A percentile compares a stretch with the other conserved stretches of the same genome.
Conservation (phyloP, 2,113 vertebrate species). For the Ascaphus truei region DNA sequence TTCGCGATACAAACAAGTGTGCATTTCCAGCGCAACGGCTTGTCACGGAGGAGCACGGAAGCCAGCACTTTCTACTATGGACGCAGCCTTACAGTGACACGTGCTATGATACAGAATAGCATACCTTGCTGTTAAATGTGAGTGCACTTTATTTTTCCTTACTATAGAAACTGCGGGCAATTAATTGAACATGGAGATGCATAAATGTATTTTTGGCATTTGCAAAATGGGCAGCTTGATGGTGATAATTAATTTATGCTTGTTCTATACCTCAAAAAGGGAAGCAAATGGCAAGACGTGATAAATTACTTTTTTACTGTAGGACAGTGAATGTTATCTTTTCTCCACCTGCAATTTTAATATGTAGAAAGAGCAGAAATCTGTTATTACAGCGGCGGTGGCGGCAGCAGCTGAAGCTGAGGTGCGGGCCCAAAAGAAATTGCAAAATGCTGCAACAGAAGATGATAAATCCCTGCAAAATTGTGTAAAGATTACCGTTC, state of each 20-base stretch:
- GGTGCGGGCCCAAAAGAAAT: neutral
- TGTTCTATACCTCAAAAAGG: neutral
- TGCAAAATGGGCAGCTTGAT: neutral
- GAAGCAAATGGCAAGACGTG: neutral
- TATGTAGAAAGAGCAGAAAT: conserved; percentile 12
- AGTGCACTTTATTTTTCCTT: too few relatives aligned
- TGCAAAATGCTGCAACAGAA: neutral
- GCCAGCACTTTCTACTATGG: too few relatives aligned
- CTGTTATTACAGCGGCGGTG: too few relatives aligned
- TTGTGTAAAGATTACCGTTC: neutral
- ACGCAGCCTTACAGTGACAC: too few relatives aligned
- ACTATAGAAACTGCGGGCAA: neutral
- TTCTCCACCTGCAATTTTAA: conserved; percentile 6
- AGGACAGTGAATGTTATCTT: conserved; percentile 2
- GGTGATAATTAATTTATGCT: conserved; percentile 7
- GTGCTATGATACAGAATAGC: too few relatives aligned
- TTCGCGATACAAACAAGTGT: too few relatives aligned
- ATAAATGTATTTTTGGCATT: neutral
- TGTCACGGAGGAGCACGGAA: too few relatives aligned
- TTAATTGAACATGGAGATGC: neutral
- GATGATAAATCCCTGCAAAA: neutral
- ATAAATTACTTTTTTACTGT: neutral
- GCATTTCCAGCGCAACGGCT: too few relatives aligned
- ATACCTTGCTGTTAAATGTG: too few relatives aligned
- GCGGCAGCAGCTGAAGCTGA: too few relatives aligned